A percentile compares a stretch with the other conserved stretches of the same genome.
Evolutionary conservation across 2,113 vertebrate species (phyloP).

Genomic region (Gracilinanus agilis): DNA sequence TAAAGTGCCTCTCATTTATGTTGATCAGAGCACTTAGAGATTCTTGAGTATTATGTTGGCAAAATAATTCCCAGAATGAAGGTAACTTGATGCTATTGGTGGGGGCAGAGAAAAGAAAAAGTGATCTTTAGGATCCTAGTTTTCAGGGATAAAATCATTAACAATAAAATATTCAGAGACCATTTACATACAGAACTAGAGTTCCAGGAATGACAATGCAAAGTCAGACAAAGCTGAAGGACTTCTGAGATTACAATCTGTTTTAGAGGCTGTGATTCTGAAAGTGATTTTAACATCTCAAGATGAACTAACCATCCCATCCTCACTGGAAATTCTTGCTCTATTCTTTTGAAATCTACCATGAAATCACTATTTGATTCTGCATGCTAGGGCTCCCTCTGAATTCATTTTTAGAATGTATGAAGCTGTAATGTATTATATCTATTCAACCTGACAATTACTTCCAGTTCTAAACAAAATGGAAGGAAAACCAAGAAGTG

Average conservation of each 20-base stretch:
- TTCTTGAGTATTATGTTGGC: neutral
- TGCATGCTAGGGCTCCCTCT: neutral
- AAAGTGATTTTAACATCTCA: neutral
- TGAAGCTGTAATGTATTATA: neutral
- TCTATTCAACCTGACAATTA: neutral
- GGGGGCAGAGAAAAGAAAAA: conserved; percentile 33
- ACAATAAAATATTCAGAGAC: neutral
- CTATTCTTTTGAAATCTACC: neutral
- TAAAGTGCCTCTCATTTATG: conserved; percentile 8
- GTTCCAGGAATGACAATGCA: neutral
- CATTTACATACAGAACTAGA: neutral
- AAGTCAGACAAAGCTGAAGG: neutral
- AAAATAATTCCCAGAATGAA: conserved; percentile 13
- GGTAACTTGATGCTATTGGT: neutral
- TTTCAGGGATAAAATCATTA: neutral
- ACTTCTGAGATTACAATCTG: neutral
- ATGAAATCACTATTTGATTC: neutral
- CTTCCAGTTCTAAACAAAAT: neutral
- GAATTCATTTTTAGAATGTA: neutral
- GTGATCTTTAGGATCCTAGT: neutral
- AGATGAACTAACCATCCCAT: neutral
- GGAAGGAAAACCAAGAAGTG: neutral
- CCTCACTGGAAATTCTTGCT: neutral
- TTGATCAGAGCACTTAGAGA: conserved; percentile 16
- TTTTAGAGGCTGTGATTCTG: neutral